phyloP scores from a whole-genome alignment of 2,888 invertebrate genomes.

The Diachrysia chrysitis region DNA sequence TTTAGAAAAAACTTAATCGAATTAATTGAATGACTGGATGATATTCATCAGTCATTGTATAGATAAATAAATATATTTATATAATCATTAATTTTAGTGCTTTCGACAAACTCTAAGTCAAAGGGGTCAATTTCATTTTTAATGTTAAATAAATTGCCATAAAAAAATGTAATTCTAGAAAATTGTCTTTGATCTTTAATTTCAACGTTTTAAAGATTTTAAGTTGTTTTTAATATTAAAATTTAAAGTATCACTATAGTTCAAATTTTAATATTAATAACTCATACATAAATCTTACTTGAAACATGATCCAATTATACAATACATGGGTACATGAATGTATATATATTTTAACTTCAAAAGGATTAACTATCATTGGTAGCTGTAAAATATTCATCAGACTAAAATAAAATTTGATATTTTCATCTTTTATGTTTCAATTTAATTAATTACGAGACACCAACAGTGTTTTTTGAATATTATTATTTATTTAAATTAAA shows the following conservation, averaged over 20 bases:
- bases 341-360: background rate
- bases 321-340: too few relatives aligned
- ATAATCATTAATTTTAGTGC: too few relatives aligned
- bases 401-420: constrained; percentile 18
- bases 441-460: constrained; percentile 40
- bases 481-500: constrained; percentile 26
- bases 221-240: too few relatives aligned
- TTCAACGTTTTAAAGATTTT: too few relatives aligned
- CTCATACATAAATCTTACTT: background rate
- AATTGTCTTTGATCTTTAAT: background rate
- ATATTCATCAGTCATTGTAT: too few relatives aligned
- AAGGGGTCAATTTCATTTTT: background rate
- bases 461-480: constrained; percentile 8
- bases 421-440: constrained; percentile 30
- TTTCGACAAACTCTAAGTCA: background rate
- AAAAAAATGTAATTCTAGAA: background rate
- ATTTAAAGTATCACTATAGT: too few relatives aligned
- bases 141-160: too few relatives aligned
- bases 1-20: too few relatives aligned
- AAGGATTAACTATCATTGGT: constrained; percentile 13
- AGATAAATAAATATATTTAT: too few relatives aligned
- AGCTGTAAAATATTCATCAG: constrained; percentile 13
- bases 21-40: too few relatives aligned
- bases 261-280: too few relatives aligned
- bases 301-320: background rate